Evolutionary conservation across 2,113 vertebrate species (phyloP).

Genomic region (Excalfactoria chinensis): DNA sequence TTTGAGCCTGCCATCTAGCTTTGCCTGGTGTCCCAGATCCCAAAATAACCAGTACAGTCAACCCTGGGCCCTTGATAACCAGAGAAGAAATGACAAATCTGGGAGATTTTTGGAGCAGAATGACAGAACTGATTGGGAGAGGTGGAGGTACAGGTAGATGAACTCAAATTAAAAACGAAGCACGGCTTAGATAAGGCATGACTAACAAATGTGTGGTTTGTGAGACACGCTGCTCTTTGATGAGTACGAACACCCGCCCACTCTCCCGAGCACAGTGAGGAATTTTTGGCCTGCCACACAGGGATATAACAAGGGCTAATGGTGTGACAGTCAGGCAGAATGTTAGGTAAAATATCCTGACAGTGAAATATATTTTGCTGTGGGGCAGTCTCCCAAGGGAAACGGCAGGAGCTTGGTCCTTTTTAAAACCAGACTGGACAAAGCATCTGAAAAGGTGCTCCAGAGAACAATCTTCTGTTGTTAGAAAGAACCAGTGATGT

Average conservation of each 20-base stretch:
- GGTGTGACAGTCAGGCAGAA: slow-evolving; percentile 33
- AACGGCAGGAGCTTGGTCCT: slow-evolving; percentile 8
- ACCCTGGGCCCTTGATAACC: background rate
- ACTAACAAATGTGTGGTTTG: slow-evolving; percentile 54
- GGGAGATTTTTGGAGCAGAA: background rate
- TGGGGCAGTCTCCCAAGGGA: background rate
- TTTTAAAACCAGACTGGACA: slow-evolving; percentile 12
- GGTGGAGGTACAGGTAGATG: slow-evolving; percentile 22
- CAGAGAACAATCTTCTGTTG: background rate
- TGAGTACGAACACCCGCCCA: slow-evolving; percentile 56
- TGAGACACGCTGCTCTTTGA: slow-evolving; percentile 4
- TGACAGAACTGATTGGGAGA: background rate
- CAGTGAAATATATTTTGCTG: slow-evolving; percentile 16
- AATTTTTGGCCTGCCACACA: slow-evolving; percentile 14
- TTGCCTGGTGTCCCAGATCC: background rate
- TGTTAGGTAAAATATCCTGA: slow-evolving; percentile 15
- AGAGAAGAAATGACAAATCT: background rate
- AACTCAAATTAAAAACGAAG: background rate
- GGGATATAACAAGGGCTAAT: slow-evolving; percentile 50
- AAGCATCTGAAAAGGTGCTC: background rate
- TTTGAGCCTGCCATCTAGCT: background rate
- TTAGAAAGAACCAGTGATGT: background rate
- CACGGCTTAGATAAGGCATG: slow-evolving; percentile 37
- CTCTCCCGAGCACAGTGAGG: background rate
- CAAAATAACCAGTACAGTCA: background rate